phyloP scores from a whole-genome alignment of 2,888 invertebrate species.

The Lasioglossum villosulum region DNA sequence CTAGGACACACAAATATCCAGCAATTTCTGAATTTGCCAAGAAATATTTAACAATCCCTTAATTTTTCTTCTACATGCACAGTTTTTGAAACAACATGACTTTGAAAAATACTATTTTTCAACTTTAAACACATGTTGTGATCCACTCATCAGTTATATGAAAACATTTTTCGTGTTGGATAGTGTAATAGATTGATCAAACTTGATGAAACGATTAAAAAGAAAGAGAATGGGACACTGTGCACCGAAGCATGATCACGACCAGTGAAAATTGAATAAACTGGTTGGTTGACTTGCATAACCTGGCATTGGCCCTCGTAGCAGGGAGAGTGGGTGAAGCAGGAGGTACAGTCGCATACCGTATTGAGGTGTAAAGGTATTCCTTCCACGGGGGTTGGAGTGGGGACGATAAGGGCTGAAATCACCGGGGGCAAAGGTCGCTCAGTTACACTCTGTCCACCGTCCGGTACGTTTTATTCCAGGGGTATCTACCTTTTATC shows the following conservation, averaged over 20 bases:
- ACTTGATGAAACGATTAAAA: neutral
- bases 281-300: conserved; percentile 18
- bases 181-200: neutral
- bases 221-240: neutral
- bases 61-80: too few relatives aligned
- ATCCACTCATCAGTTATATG: too few relatives aligned
- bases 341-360: conserved; percentile 43
- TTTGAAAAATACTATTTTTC: too few relatives aligned
- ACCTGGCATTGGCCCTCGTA: conserved; percentile 34
- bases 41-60: too few relatives aligned
- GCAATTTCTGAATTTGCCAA: too few relatives aligned
- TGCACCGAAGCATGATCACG: neutral
- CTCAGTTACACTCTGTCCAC: conserved; percentile 80
- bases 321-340: conserved; percentile 26
- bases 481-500: conserved; percentile 32
- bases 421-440: conserved; percentile 81
- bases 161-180: too few relatives aligned
- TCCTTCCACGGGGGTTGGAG: conserved; percentile 66
- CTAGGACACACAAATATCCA: too few relatives aligned
- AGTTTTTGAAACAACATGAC: too few relatives aligned
- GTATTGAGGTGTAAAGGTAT: conserved; percentile 68
- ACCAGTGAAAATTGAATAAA: conserved; percentile 10
- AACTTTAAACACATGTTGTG: too few relatives aligned
- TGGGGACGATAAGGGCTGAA: conserved; percentile 80
- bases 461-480: conserved; percentile 67